A percentile compares a stretch with the other conserved stretches of the same genome.
Evolutionary conservation across 2,888 invertebrate species (phyloP).

Genomic region (Dolomedes plantarius): DNA sequence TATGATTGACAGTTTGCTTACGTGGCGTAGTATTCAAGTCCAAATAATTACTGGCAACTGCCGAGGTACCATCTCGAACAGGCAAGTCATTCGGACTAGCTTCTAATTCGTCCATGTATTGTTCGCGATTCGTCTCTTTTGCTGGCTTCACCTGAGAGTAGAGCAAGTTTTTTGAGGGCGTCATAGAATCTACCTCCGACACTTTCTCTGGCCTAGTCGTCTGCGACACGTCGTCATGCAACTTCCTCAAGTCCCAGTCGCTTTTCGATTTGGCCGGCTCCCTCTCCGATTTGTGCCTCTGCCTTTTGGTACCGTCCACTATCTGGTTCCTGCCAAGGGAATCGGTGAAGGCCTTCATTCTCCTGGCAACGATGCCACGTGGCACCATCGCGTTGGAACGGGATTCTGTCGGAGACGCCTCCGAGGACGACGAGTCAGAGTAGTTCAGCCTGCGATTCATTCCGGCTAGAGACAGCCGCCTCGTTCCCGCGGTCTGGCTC

Average conservation of each 20-base stretch:
- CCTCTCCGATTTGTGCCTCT: conserved; percentile 25
- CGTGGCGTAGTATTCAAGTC: conserved; percentile 53
- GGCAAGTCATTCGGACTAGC: conserved; percentile 65
- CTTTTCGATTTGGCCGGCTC: conserved; percentile 68
- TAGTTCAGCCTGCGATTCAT: conserved; percentile 40
- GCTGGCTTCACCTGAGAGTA: background rate
- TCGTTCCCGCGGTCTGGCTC: background rate
- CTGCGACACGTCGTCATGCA: conserved; percentile 21
- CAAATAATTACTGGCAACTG: conserved; percentile 46
- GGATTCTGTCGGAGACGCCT: conserved; percentile 73
- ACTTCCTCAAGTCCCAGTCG: conserved; percentile 63
- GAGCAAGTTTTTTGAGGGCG: background rate
- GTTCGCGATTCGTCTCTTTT: conserved; percentile 6
- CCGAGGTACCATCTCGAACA: conserved; percentile 45
- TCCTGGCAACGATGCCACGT: conserved; percentile 54
- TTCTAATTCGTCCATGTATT: conserved; percentile 57
- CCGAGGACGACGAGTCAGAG: conserved; percentile 72
- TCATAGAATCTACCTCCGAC: background rate
- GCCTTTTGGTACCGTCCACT: conserved; percentile 8
- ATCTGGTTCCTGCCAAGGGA: background rate
- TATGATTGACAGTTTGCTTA: too few relatives aligned
- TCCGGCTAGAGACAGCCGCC: conserved; percentile 54
- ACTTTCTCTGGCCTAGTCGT: background rate
- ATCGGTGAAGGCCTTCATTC: conserved; percentile 61
- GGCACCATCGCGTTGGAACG: conserved; percentile 50